Evolutionary conservation across 2,888 invertebrate species (phyloP).

Genomic region (Prostheceraeus crozeri): DNA sequence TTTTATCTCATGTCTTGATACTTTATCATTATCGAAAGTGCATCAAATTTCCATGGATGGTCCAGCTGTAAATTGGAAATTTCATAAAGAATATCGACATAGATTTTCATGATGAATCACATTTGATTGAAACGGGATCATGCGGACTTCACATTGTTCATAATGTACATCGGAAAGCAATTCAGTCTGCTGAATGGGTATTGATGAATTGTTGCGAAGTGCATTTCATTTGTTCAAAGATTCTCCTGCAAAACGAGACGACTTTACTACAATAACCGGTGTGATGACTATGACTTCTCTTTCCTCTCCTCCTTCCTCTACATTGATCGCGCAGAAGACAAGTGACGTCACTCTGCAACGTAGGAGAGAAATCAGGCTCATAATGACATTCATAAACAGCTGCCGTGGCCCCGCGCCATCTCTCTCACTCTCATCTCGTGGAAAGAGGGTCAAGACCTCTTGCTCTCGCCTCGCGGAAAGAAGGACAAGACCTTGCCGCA

Average conservation of each 20-base stretch:
- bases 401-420: too few relatives aligned
- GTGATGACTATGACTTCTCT: constrained; percentile 42
- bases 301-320: too few relatives aligned
- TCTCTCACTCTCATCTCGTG: too few relatives aligned
- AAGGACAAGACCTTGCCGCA: too few relatives aligned
- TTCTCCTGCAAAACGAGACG: constrained; percentile 44
- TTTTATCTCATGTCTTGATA: constrained; percentile 12
- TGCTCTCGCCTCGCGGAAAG: too few relatives aligned
- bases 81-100: constrained; percentile 21
- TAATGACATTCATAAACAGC: too few relatives aligned
- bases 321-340: too few relatives aligned
- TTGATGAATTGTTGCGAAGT: constrained; percentile 43
- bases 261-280: too few relatives aligned
- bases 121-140: constrained; percentile 41
- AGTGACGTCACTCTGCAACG: too few relatives aligned
- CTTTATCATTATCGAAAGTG: constrained; percentile 23
- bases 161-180: constrained; percentile 41
- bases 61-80: constrained; percentile 27
- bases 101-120: not conserved
- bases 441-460: too few relatives aligned
- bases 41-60: constrained; percentile 28
- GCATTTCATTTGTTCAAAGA: constrained; percentile 47
- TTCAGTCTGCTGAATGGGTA: constrained; percentile 38
- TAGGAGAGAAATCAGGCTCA: too few relatives aligned
- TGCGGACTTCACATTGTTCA: constrained; percentile 43